phyloP scores from a whole-genome alignment of 2,888 invertebrate species.

The Iselma pallidipennis region DNA sequence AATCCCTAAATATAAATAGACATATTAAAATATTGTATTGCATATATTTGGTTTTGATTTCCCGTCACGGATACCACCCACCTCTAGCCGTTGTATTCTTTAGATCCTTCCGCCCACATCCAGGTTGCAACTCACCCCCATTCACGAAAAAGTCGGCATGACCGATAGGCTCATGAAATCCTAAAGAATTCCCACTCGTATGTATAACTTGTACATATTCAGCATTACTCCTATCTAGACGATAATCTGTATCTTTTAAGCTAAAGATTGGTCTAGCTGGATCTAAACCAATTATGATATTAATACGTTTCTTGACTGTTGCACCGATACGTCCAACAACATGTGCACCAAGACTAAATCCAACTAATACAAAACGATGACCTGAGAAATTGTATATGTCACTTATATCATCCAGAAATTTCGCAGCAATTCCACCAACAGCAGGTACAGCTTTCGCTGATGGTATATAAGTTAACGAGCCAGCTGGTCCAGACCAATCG shows the following conservation, averaged over 20 bases:
- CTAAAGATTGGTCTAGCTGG: constrained; percentile 41
- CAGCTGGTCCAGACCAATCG: constrained; percentile 43
- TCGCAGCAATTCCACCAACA: constrained; percentile 38
- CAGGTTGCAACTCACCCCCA: constrained; percentile 16
- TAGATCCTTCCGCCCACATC: constrained; percentile 5
- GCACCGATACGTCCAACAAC: constrained; percentile 42
- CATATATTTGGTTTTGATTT: too few species aligned
- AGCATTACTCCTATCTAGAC: constrained; percentile 40
- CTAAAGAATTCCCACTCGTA: constrained; percentile 28
- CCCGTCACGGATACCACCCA: too few species aligned
- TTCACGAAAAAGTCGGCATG: constrained; percentile 16
- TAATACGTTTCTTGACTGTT: constrained; percentile 31
- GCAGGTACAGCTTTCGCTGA: constrained; percentile 30
- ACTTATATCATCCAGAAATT: constrained; percentile 38
- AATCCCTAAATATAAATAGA: too few species aligned
- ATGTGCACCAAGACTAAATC: constrained; percentile 45
- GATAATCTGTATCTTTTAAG: constrained; percentile 28
- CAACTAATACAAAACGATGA: constrained; percentile 35
- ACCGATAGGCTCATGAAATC: constrained; percentile 8
- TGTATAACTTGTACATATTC: constrained; percentile 44
- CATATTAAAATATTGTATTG: too few species aligned
- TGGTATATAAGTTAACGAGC: constrained; percentile 32
- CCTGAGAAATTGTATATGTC: constrained; percentile 27
- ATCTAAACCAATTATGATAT: constrained; percentile 44
- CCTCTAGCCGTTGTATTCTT: background rate